Percentiles rank a stretch among this genome's conserved stretches.
Conservation (phyloP, 2,797 vertebrate species). For the Benthosema pterotum region DNA sequence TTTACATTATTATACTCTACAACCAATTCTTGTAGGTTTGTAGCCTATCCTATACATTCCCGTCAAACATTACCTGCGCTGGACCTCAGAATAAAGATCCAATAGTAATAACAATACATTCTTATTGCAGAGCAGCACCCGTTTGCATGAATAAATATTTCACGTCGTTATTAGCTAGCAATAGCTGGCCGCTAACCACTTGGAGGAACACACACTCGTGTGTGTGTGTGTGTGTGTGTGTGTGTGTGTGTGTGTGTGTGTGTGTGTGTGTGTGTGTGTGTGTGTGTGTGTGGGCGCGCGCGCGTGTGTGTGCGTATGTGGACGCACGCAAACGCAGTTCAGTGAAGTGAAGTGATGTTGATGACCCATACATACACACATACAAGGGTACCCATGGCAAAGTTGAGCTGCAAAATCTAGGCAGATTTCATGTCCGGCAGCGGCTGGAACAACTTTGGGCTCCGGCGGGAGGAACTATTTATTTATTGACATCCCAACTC, state of each 20-base stretch:
- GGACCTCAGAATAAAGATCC: neutral
- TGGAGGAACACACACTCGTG: conserved; percentile 47
- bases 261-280: neutral
- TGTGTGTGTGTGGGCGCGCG: no score
- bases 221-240: conserved; percentile 1
- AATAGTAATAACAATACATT: neutral
- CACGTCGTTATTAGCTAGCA: conserved; percentile 70
- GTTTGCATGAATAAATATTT: conserved; percentile 53
- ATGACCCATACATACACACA: conserved; percentile 62
- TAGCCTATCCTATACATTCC: neutral
- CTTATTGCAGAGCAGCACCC: neutral
- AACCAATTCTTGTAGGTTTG: rapidly evolving
- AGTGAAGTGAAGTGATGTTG: conserved; percentile 57
- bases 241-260: neutral
- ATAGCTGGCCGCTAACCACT: conserved; percentile 50
- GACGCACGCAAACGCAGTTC: conserved; percentile 33
- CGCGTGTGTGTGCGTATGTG: no score
- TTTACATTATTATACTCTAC: neutral
- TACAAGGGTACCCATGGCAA: conserved; percentile 52
- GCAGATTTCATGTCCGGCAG: conserved; percentile 24
- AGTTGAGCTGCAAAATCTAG: conserved; percentile 51
- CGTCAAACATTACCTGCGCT: neutral
- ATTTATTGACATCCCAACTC: conserved; percentile 19
- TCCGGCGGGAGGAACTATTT: neutral
- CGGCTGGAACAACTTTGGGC: conserved; percentile 31